phyloP scores from a whole-genome alignment of 2,888 invertebrate species.

The Tachina grossa region DNA sequence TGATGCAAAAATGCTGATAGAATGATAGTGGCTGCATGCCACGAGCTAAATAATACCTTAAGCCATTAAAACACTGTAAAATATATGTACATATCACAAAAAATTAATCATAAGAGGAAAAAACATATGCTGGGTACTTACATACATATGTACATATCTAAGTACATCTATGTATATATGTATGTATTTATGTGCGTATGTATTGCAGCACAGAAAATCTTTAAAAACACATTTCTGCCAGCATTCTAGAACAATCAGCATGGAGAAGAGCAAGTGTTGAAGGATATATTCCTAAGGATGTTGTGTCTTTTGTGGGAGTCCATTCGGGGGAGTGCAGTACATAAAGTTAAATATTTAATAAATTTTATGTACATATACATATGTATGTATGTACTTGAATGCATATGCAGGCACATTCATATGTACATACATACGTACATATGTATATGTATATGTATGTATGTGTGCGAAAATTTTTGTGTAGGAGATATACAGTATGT shows the following conservation, averaged over 20 bases:
- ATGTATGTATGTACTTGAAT: too few species aligned
- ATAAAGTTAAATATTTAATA: slow-evolving; percentile 57
- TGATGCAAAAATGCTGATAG: not conserved
- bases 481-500: not conserved
- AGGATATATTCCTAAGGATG: slow-evolving; percentile 45
- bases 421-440: not conserved
- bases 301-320: slow-evolving; percentile 28
- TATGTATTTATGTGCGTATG: too few species aligned
- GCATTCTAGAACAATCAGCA: slow-evolving; percentile 25
- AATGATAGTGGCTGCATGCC: slow-evolving; percentile 61
- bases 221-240: not conserved
- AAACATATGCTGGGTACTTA: slow-evolving; percentile 40
- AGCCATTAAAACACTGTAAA: slow-evolving; percentile 50
- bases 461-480: not conserved
- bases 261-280: slow-evolving; percentile 63
- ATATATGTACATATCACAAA: not conserved
- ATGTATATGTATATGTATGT: not conserved
- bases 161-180: not conserved
- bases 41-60: slow-evolving; percentile 67
- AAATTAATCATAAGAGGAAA: slow-evolving; percentile 2
- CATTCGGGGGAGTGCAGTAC: slow-evolving; percentile 26
- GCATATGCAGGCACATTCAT: not conserved
- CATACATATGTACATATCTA: too few species aligned
- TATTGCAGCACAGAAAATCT: slow-evolving; percentile 23
- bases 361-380: slow-evolving; percentile 46